Evolutionary conservation across 2,888 invertebrate species (phyloP).

Genomic region (Lamproptera curius): DNA sequence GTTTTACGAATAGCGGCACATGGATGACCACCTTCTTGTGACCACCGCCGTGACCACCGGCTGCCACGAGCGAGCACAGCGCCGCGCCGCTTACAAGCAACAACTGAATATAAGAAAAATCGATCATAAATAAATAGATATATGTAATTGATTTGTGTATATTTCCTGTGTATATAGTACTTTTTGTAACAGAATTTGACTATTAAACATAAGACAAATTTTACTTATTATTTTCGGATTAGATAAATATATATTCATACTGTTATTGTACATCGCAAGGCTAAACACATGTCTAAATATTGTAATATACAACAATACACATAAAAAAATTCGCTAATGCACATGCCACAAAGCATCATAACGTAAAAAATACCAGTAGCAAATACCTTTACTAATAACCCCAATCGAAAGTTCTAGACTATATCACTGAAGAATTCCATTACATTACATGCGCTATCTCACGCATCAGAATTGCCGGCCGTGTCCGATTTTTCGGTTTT

Average conservation of each 20-base stretch:
- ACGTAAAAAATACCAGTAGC: not conserved
- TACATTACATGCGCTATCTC: conserved; percentile 3
- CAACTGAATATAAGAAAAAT: conserved; percentile 44
- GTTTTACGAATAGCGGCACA: conserved; percentile 87
- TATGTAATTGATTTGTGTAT: no score
- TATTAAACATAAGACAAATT: no score
- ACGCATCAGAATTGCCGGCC: conserved; percentile 20
- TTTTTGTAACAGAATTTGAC: no score
- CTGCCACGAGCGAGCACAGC: conserved; percentile 50
- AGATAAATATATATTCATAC: no score
- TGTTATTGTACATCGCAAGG: not conserved
- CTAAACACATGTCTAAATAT: no score
- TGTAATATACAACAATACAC: no score
- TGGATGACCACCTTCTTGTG: conserved; percentile 88
- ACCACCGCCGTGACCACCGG: conserved; percentile 72
- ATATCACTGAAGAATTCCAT: conserved; percentile 1
- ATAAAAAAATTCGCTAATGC: conserved; percentile 15
- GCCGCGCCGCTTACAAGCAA: conserved; percentile 56
- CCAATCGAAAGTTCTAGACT: conserved; percentile 1
- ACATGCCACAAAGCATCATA: not conserved
- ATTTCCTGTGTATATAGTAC: no score
- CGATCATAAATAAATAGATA: no score
- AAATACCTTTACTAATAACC: not conserved
- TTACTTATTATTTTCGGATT: no score
- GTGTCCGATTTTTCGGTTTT: conserved; percentile 26